Conservation (phyloP, 2,113 vertebrate genomes). For the Scatophagus argus region DNA sequence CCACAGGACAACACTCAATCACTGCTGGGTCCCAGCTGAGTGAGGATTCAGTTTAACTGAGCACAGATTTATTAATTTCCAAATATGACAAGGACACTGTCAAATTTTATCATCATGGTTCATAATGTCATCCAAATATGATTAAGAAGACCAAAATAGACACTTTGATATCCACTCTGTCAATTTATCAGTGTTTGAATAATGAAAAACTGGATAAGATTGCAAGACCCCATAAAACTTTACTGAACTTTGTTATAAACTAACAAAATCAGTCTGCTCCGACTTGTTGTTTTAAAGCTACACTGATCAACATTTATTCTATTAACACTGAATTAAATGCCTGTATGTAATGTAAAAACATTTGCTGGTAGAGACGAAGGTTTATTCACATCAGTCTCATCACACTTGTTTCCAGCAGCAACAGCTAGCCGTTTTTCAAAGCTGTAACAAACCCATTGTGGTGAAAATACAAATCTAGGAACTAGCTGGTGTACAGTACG, state of each 20-base stretch:
- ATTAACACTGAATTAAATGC: neutral
- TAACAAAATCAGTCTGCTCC: neutral
- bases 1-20: constrained; percentile 31
- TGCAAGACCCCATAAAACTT: neutral
- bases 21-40: neutral
- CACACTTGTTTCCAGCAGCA: neutral
- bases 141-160: neutral
- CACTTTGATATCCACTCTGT: neutral
- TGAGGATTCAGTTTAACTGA: constrained; percentile 2
- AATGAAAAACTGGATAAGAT: neutral
- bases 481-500: neutral
- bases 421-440: neutral
- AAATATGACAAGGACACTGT: constrained; percentile 24
- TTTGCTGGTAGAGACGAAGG: too few relatives aligned
- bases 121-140: constrained; percentile 8
- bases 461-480: neutral
- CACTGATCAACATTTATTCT: neutral
- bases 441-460: neutral
- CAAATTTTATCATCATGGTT: neutral
- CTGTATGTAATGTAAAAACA: neutral
- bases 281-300: neutral
- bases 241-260: neutral
- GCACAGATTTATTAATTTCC: constrained; percentile 24
- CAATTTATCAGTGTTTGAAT: neutral
- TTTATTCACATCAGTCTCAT: neutral